Percentiles rank a stretch among this genome's conserved stretches.
These are phyloP conservation scores for Enteromius mattozi DNA, from an alignment of 2,797 vertebrate genomes.

Conservation along the genomic window DNA sequence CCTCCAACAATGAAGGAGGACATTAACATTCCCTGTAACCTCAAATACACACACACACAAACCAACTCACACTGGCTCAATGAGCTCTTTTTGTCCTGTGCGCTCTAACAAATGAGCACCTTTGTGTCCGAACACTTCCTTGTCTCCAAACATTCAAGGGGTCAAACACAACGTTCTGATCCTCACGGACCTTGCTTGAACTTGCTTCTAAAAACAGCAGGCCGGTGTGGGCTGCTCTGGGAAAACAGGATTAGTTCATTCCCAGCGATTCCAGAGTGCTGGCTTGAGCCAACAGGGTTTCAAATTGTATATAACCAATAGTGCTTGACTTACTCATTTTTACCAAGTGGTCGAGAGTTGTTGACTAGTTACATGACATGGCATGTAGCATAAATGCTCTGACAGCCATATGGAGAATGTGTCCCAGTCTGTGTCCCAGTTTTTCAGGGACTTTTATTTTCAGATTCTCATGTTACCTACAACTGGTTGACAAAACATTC, in stretches of 20 bases:
- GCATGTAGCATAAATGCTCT: not conserved
- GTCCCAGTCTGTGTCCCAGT: not conserved
- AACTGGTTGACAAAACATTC: not conserved
- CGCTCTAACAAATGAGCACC: conserved; percentile 42
- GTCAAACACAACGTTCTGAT: conserved; percentile 47
- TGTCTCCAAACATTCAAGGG: conserved; percentile 45
- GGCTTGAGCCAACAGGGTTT: not conserved
- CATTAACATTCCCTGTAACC: conserved; percentile 73
- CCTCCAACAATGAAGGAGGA: conserved; percentile 72
- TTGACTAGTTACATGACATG: not conserved
- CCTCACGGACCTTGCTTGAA: conserved; percentile 33
- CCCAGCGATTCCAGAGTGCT: conserved; percentile 15
- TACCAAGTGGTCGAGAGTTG: not conserved
- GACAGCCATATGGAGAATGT: not conserved
- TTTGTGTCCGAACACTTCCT: conserved; percentile 49
- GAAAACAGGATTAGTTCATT: conserved; percentile 44
- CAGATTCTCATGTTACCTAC: not conserved
- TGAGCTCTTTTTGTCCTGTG: conserved; percentile 37
- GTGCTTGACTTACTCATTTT: not conserved
- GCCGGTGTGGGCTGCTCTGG: conserved; percentile 29
- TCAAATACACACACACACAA: conserved; percentile 53
- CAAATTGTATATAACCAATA: not conserved
- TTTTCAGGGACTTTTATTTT: conserved; percentile 11
- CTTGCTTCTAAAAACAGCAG: conserved; percentile 50
- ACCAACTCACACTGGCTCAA: conserved; percentile 56